Evolutionary conservation across 2,888 invertebrate species (phyloP), one percentile per base, ranked within the genome.

Genomic region (Athalia cordata): DNA sequence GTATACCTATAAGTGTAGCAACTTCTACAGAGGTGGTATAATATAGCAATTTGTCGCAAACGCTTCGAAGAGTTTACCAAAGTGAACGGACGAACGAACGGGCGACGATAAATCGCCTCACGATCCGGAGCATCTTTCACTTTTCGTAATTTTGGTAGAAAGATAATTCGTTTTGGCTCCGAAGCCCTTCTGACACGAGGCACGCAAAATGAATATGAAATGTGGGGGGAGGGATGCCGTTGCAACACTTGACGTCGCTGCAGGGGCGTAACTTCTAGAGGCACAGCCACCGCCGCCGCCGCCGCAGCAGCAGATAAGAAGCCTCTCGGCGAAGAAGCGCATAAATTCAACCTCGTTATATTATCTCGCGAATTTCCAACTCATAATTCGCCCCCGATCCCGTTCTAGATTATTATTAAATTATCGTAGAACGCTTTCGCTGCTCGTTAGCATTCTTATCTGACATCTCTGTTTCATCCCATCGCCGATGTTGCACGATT

Each of bases 381-480:
- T 77, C 52, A 62, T 77, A 77, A 77, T 77, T 77, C 61, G 59
- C 72, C 43, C 72, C 57, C 59, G 72, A 72, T 77, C 50, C 62
- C 45, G 77, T 50, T 52, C 76, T 47, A 77, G 77, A 77, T 77
- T 77, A 77, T 77, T 77, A 72, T 77, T 77, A 72, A 77, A 77
- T 77, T 77, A 77, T 77, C 70, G 77, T 61, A 8, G 68, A 77
- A 70, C 70, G 67, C 77, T 67, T 72, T 77, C 62, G 77, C 77
- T 72, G 70, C 77, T 77, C 77, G 70, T 77, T 77, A 77, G 70
- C 77, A 77, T 77, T 77, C 77, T 77, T 77, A 77, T 77, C 77
- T 43, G 77, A 62, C 77, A 77, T 77, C 77, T 72, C 70, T 70
- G 57, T 57, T 70, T 77, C 61, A 59, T 77, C 52, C 77, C 67